These are phyloP conservation scores for Melipona beecheii DNA, from an alignment of 2,888 invertebrate species.

Conservation along the genomic window DNA sequence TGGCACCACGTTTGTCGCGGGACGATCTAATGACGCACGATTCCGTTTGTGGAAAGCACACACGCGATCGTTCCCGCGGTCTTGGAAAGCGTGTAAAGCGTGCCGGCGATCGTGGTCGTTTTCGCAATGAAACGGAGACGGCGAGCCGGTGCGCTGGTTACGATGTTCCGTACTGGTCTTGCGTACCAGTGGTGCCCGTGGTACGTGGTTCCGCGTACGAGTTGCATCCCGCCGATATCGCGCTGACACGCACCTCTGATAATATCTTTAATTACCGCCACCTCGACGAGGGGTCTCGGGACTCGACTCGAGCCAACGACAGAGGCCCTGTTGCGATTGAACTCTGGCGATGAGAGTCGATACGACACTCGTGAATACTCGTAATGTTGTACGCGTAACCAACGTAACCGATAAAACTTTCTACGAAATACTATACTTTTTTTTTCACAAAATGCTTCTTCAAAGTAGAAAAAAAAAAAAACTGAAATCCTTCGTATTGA, in stretches of 20 bases:
- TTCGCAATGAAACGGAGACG: conserved; percentile 60
- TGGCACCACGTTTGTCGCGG: not conserved
- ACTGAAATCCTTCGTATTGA: too few relatives aligned
- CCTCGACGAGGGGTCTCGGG: conserved; percentile 62
- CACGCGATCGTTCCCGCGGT: conserved; percentile 35
- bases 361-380: conserved; percentile 9
- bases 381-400: not conserved
- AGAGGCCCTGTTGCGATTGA: conserved; percentile 33
- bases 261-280: conserved; percentile 82
- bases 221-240: conserved; percentile 48
- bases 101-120: conserved; percentile 56
- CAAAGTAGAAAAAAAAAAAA: too few relatives aligned
- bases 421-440: too few relatives aligned
- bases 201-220: conserved; percentile 50
- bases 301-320: conserved; percentile 13
- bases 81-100: conserved; percentile 42
- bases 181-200: conserved; percentile 57
- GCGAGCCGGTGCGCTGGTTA: conserved; percentile 62
- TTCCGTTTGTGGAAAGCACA: not conserved
- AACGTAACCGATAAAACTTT: too few relatives aligned
- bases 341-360: conserved; percentile 37
- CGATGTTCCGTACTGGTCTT: conserved; percentile 53
- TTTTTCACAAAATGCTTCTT: too few relatives aligned
- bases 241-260: conserved; percentile 81
- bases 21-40: not conserved